Conservation (phyloP, 2,113 vertebrate genomes). For the Paraplagusia blochii region DNA sequence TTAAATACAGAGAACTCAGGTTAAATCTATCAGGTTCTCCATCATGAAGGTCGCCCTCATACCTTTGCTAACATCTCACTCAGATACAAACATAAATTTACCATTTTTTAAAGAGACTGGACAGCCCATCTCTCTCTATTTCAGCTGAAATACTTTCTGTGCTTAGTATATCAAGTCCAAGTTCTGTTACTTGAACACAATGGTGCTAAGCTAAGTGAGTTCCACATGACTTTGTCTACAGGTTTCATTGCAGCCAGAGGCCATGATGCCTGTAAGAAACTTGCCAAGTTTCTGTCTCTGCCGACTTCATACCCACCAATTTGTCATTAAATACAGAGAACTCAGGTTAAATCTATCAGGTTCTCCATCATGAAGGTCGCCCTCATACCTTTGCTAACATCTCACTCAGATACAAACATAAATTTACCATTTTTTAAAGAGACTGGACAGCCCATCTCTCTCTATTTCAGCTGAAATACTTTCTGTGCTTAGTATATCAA, state of each 20-base stretch:
- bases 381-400: slow-evolving; percentile 4
- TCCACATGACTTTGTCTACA: too few relatives aligned
- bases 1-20: background rate
- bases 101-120: slow-evolving; percentile 13
- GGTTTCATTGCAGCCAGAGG: too few relatives aligned
- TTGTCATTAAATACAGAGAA: background rate
- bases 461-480: slow-evolving; percentile 25
- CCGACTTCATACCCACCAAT: too few relatives aligned
- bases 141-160: slow-evolving; percentile 33
- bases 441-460: slow-evolving; percentile 10
- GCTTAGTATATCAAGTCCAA: slow-evolving; percentile 38
- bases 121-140: slow-evolving; percentile 8
- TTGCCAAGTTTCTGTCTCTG: too few relatives aligned
- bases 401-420: slow-evolving; percentile 17
- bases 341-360: slow-evolving; percentile 15
- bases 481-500: slow-evolving; percentile 38
- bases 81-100: slow-evolving; percentile 14
- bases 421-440: slow-evolving; percentile 20
- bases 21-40: slow-evolving; percentile 17
- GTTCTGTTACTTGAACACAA: too few relatives aligned
- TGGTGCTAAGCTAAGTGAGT: too few relatives aligned
- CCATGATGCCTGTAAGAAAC: too few relatives aligned
- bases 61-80: slow-evolving; percentile 20
- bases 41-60: slow-evolving; percentile 6
- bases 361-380: slow-evolving; percentile 17